Evolutionary conservation across 2,797 vertebrate genomes (phyloP).

Genomic region (Rousettus madagascariensis): DNA sequence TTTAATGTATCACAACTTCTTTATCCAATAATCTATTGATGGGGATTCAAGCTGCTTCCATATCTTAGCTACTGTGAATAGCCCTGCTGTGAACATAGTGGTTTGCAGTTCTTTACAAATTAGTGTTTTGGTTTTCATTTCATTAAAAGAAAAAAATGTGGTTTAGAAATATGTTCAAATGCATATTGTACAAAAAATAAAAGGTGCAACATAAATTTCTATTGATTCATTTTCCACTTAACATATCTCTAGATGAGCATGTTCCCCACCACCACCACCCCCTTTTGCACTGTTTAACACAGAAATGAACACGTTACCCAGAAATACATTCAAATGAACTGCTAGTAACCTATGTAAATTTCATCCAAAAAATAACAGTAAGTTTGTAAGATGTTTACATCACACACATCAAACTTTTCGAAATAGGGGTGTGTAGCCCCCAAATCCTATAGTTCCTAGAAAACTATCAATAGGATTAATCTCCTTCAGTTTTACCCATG

Average conservation of each 20-base stretch:
- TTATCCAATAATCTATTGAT: too few relatives aligned
- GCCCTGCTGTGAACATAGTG: too few relatives aligned
- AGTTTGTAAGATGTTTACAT: not conserved
- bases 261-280: not conserved
- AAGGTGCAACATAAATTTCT: not conserved
- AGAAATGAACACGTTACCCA: not conserved
- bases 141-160: not conserved
- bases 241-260: not conserved
- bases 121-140: too few relatives aligned
- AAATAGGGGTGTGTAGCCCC: not conserved
- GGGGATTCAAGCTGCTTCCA: too few relatives aligned
- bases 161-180: not conserved
- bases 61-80: too few relatives aligned
- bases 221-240: not conserved
- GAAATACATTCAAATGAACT: not conserved
- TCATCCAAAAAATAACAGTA: not conserved
- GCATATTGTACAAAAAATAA: not conserved
- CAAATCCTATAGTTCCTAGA: not conserved
- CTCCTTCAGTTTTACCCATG: not conserved
- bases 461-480: not conserved
- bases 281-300: not conserved
- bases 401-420: not conserved
- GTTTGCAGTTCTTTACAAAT: too few relatives aligned
- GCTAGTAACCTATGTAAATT: not conserved
- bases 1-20: too few relatives aligned